A percentile compares a stretch with the other conserved stretches of the same genome.
These are phyloP conservation scores for Criorhina ranunculi DNA, from an alignment of 2,888 invertebrate genomes.

Conservation along the genomic window DNA sequence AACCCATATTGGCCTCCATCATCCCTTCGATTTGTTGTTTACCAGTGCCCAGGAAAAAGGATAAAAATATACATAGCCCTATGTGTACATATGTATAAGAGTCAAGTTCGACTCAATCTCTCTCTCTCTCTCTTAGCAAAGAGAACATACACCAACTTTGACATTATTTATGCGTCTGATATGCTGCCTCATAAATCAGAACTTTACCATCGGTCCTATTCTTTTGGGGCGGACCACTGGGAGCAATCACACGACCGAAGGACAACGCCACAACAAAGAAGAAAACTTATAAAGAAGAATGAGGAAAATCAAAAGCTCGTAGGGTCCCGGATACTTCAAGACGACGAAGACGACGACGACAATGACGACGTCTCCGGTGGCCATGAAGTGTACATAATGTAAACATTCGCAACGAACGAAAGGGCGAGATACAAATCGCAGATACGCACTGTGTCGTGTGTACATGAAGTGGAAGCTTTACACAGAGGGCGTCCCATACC, in stretches of 20 bases:
- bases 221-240: constrained; percentile 13
- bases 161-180: constrained; percentile 57
- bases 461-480: constrained; percentile 15
- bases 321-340: constrained; percentile 28
- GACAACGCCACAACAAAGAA: constrained; percentile 32
- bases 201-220: background rate
- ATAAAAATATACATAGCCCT: constrained; percentile 18
- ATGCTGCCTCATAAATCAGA: constrained; percentile 38
- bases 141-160: background rate
- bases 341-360: constrained; percentile 38
- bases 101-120: background rate
- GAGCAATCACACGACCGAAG: constrained; percentile 28
- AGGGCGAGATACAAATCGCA: constrained; percentile 4
- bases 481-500: background rate
- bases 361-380: constrained; percentile 43
- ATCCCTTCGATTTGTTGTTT: constrained; percentile 18
- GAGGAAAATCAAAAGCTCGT: constrained; percentile 26
- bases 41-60: constrained; percentile 36
- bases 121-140: background rate
- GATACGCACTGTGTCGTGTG: constrained; percentile 11
- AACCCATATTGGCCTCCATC: background rate
- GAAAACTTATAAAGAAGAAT: constrained; percentile 4
- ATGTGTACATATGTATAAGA: background rate
- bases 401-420: background rate
- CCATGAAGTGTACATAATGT: constrained; percentile 51